Base-by-base conservation (phyloP, 2,113 vertebrate species). In the Oncorhynchus mykiss region DNA sequence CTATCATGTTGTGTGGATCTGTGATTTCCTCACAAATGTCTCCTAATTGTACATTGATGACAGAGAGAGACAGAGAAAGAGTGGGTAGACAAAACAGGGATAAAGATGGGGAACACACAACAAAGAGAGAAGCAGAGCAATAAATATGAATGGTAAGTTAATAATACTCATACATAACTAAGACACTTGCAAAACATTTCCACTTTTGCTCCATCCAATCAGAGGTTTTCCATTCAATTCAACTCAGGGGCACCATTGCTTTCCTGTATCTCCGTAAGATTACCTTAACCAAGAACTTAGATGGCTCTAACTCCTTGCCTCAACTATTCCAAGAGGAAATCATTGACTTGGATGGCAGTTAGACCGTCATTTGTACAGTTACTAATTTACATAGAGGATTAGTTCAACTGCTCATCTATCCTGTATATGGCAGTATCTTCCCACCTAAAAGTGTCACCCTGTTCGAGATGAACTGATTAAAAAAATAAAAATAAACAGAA, bases 41-140 rank as follows among this genome's bases (percentile, higher is more conserved):
- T 77, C 77, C 84, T 91, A 91, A 93, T 92, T 92, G 85, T 84
- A 88, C 91, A 91, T 88, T 82, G 83, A 79, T 75, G 67, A 87
- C 75, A 83, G 79, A 31, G n/a, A 68, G 57, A 74, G 62, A 76
- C 27, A 64, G 77, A 1, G 31, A 59, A 20, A 31, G 16, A 75
- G 51, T 75, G 11, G 2, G 11, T 12, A 64, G 4, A 64, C 20
- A 64, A 12, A 64, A 64, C 22, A 64, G 3, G 25, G 7, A n/a
- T 3, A 12, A 12, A 64, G 8, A 64, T 16, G 11, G 20, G 51
- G 16, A 64, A 24, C 20, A 11, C 20, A 67, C 25, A 18, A 67
- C 29, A 39, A 16, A 27, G 14, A 67, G 2, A 54, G 31, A 80
- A 78, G 70, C 2, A 57, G 71, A 66, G 2, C 12, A 22, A 45